Evolutionary conservation across 2,797 vertebrate genomes (phyloP).

Genomic region (Coccyzus lansbergi): DNA sequence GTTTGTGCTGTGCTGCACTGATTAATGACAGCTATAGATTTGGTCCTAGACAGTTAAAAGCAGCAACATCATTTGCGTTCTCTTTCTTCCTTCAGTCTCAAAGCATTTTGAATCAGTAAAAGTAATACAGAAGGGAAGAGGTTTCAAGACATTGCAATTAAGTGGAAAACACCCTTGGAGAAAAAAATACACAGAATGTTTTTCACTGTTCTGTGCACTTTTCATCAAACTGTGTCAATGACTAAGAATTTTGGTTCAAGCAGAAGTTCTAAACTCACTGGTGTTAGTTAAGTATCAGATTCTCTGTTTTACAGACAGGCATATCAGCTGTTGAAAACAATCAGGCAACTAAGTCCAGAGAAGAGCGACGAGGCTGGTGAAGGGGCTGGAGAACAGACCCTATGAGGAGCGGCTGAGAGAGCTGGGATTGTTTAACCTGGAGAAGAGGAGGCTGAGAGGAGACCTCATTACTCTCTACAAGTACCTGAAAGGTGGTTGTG

Average conservation of each 20-base stretch:
- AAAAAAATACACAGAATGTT: neutral
- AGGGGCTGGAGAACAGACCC: no score
- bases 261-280: neutral
- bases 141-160: neutral
- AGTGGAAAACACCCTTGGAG: neutral
- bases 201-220: neutral
- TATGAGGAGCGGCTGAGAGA: no score
- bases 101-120: slow-evolving; percentile 9
- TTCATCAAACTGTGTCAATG: neutral
- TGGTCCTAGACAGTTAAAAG: slow-evolving; percentile 15
- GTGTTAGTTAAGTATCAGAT: neutral
- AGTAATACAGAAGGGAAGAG: neutral
- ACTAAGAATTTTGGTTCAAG: neutral
- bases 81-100: neutral
- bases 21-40: slow-evolving; percentile 28
- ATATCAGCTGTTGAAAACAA: neutral
- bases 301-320: neutral
- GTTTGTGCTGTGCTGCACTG: slow-evolving; percentile 21
- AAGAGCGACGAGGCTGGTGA: no score
- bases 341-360: no score
- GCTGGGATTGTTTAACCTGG: no score
- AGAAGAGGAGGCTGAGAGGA: no score
- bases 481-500: no score
- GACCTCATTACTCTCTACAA: no score
- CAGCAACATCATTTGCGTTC: neutral